phyloP scores from a whole-genome alignment of 2,797 vertebrate genomes.

The Pangasius larnaudii region DNA sequence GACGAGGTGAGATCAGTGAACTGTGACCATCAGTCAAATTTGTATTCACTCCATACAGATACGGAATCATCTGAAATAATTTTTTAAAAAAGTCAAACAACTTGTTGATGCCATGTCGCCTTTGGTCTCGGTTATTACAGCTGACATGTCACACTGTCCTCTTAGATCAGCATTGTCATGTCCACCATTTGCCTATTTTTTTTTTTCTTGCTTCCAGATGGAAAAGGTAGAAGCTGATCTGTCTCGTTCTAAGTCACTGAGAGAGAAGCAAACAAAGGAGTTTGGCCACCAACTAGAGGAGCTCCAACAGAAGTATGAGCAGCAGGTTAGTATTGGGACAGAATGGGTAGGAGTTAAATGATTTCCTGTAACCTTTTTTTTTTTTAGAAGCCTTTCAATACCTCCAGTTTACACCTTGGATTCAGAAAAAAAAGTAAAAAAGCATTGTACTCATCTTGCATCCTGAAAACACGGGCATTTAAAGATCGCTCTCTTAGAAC shows the following conservation, averaged over 20 bases:
- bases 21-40: background rate
- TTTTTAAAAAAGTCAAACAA: background rate
- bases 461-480: background rate
- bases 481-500: background rate
- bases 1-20: background rate
- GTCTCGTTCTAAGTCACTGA: slow-evolving; percentile 83
- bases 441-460: background rate
- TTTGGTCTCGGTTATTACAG: background rate
- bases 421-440: background rate
- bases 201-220: slow-evolving; percentile 78
- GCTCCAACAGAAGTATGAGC: slow-evolving; percentile 81
- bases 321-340: slow-evolving; percentile 81
- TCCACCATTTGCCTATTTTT: background rate
- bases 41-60: background rate
- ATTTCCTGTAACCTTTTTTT: too few species aligned
- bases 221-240: slow-evolving; percentile 91
- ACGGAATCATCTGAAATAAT: background rate
- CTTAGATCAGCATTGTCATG: background rate
- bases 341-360: background rate
- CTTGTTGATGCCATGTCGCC: background rate
- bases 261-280: slow-evolving; percentile 90
- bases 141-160: background rate
- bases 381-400: too few species aligned
- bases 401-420: background rate
- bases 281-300: slow-evolving; percentile 85